Base-by-base conservation (phyloP, 2,113 vertebrate genomes). In the Hypocryptadius cinnamomeus region DNA sequence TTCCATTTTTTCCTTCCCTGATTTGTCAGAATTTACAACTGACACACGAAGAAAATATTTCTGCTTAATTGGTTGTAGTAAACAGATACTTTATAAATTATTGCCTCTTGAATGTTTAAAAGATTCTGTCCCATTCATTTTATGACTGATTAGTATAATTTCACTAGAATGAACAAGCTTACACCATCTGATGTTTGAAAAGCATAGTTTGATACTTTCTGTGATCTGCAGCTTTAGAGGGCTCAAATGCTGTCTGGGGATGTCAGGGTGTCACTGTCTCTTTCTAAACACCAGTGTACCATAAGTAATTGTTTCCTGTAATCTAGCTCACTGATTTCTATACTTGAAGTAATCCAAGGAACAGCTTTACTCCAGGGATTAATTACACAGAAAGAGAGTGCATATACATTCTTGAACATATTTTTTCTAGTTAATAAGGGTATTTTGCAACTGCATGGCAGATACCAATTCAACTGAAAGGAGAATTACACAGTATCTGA, bases 221-320 rank as follows among this genome's bases (percentile, higher is more conserved):
- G 61, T 95, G 93, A 95, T 86, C 68, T 87, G 47, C 72, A 81
- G 87, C 79, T 78, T 91, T 94, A 42, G 64, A 81, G 76, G 72
- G 40, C 82, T 68, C 40, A 17, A 19, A 73, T 40, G 28, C 56
- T 79, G 15, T 79, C 83, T 79, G 57, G 42, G 61, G 42, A 50
- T 94, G 83, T 89, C 80, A 89, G 48, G 40, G 71, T 93, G 85
- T 87, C 82, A 39, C 56, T 71, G 56, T 91, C 79, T 85, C 68
- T 92, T 82, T 93, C 85, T 86, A 69, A 93, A 90, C 71, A 90
- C 48, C 53, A 42, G 51, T 65, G 72, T 92, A 88, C 79, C 40
- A 11, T 86, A 91, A 93, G 87, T 94, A 92, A 80, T 91, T 89
- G 91, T 95, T 94, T 96, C 82, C 87, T 94, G 60, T 94, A 90